A percentile compares a stretch with the other conserved stretches of the same genome.
Conservation (phyloP, 2,113 vertebrate species). For the Gnathonemus echidnorhynchus region DNA sequence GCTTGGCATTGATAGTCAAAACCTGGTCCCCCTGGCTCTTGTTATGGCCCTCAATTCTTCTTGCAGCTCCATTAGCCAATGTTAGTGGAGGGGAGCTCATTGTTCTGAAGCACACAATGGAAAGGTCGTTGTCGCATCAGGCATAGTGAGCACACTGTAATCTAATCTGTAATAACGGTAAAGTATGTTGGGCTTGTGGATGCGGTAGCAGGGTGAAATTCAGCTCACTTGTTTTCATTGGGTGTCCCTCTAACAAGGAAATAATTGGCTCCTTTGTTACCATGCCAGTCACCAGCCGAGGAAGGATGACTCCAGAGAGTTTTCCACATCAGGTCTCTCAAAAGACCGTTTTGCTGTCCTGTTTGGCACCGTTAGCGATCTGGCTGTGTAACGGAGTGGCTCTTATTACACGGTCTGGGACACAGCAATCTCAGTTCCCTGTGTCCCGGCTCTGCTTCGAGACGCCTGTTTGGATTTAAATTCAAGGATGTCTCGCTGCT, state of each 20-base stretch:
- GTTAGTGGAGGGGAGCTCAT: background rate
- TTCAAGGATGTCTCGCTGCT: background rate
- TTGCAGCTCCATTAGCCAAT: background rate
- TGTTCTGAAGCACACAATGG: background rate
- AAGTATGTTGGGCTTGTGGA: background rate
- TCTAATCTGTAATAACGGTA: background rate
- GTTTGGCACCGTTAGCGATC: background rate
- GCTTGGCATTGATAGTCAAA: background rate
- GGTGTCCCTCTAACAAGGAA: background rate
- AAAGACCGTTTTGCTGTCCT: background rate
- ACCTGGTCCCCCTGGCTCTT: background rate
- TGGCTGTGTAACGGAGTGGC: background rate
- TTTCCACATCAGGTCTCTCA: background rate
- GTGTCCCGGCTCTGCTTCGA: background rate
- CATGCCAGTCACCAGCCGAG: background rate
- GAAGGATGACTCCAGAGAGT: background rate
- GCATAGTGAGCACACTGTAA: background rate
- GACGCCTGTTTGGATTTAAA: background rate
- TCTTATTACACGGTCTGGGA: background rate
- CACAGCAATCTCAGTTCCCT: background rate
- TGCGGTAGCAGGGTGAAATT: conserved; percentile 3
- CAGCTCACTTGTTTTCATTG: background rate
- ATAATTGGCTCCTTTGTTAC: background rate
- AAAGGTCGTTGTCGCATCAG: background rate
- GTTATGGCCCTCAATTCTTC: background rate